Base-by-base conservation (phyloP, 1,140 invertebrate genomes). In the Matsumurasca onukii region DNA sequence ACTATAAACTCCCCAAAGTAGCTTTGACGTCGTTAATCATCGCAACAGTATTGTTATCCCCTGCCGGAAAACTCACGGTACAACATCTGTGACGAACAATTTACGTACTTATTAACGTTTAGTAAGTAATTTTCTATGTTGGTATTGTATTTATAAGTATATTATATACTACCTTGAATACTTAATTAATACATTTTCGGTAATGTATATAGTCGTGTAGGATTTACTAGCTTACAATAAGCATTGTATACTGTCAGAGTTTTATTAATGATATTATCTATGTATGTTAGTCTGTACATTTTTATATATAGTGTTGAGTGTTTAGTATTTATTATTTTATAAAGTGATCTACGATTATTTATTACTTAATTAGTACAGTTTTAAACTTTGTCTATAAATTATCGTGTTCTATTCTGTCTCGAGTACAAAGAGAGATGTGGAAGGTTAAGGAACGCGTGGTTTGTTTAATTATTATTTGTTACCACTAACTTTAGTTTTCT, bases 241-340 rank as follows among this genome's bases (percentile, higher is more conserved):
- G 55, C 2, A 24, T 59, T 59, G 55, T 59, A 59, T 5, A 59
- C 55, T 22, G 55, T 3, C 55, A 24, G 25, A 59, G 25, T 59
- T 59, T 59, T 59, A 59, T 59, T 59, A 59, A 27, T 24, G 55
- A 59, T 59, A 59, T 59, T 59, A 59, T 39, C 34, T 39, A 39
- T 59, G n/a, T 27, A 59, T 59, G 55, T 59, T 27, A 59, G 55
- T 27, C 30, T 59, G 55, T 59, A 59, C 55, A 59, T 59, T 59
- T 59, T 59, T 59, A 59, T 59, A 59, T 27, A 59, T 52, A 52
- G 22, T 59, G n/a, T 59, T 59, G 55, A 24, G 62, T 65, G 29
- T 39, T 48, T 65, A 65, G 62, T 65, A 65, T 65, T 65, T 65
- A 65, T 65, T 65, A 25, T 65, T 48, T 48, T 65, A 65, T 22